Evolutionary conservation across 2,888 invertebrate genomes (phyloP).

Genomic region (Apamea epomidion): DNA sequence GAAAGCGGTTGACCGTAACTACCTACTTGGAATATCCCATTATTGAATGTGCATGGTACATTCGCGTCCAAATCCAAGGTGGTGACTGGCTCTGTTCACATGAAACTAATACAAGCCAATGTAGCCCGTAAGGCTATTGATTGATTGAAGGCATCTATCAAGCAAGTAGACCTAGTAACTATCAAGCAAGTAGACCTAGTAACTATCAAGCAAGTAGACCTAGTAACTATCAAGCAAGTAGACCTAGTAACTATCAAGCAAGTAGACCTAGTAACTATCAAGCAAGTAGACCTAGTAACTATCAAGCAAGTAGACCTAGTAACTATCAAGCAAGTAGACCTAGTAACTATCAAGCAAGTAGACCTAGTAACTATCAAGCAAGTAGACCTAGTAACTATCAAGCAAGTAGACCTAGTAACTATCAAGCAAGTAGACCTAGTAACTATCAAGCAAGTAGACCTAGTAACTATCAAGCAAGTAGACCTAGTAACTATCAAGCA

Average conservation of each 20-base stretch:
- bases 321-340: not conserved
- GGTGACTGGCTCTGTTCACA: not conserved
- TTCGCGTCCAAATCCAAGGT: not conserved
- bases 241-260: not conserved
- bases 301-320: no score
- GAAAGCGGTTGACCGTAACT: slow-evolving; percentile 1
- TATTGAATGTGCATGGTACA: slow-evolving; percentile 1
- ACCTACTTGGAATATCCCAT: not conserved
- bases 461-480: not conserved
- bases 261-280: no score
- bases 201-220: no score
- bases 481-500: not conserved
- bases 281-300: not conserved
- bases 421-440: not conserved
- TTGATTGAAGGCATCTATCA: no score
- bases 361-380: no score
- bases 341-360: no score
- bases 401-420: no score
- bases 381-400: not conserved
- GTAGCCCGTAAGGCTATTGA: no score
- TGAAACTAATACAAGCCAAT: not conserved
- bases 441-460: no score
- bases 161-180: not conserved
- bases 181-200: not conserved
- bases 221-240: not conserved